phyloP scores from a whole-genome alignment of 2,888 invertebrate genomes.

The Chrysina gloriosa region DNA sequence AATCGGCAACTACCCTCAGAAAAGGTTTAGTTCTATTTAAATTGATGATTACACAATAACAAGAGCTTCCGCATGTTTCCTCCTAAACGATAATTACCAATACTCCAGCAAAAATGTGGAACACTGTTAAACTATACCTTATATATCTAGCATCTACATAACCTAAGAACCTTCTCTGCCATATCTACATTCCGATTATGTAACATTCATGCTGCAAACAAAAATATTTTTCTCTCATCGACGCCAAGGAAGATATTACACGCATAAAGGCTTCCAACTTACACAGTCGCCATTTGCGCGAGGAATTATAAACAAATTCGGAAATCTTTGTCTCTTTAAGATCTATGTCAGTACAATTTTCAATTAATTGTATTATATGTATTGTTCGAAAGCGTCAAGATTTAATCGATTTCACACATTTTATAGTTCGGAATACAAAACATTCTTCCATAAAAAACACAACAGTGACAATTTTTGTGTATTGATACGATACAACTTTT shows the following conservation, averaged over 20 bases:
- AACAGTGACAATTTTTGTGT: slow-evolving; percentile 17
- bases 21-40: no score
- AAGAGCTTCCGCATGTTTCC: no score
- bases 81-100: no score
- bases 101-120: no score
- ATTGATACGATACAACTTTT: not conserved
- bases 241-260: not conserved
- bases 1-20: no score
- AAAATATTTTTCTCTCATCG: slow-evolving; percentile 4
- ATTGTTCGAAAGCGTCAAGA: not conserved
- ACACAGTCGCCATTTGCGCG: not conserved
- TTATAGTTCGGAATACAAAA: no score
- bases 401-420: not conserved
- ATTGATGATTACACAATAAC: no score
- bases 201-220: not conserved
- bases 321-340: not conserved
- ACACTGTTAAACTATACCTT: slow-evolving; percentile 8
- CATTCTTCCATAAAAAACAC: not conserved
- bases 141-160: no score
- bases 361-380: not conserved
- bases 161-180: not conserved
- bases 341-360: slow-evolving; percentile 1
- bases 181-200: not conserved
- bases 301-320: slow-evolving; percentile 9
- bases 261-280: not conserved